Evolutionary conservation across 2,797 vertebrate genomes (phyloP).

Genomic region (Spea hammondii): DNA sequence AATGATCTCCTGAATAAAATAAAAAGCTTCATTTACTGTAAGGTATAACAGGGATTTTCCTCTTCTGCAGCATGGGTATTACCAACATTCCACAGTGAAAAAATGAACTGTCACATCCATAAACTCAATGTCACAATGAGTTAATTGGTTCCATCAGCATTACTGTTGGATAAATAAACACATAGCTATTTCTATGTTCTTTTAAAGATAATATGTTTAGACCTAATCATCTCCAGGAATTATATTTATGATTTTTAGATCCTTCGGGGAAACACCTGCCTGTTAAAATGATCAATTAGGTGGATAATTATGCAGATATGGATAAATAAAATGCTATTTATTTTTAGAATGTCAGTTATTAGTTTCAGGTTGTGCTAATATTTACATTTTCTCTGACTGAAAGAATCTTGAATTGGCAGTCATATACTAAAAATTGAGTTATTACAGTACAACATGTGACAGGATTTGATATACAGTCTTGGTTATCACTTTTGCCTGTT

Average conservation of each 20-base stretch:
- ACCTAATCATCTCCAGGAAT: conserved; percentile 5
- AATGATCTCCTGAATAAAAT: too few species aligned
- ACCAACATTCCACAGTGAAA: too few species aligned
- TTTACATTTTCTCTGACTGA: background rate
- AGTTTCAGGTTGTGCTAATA: background rate
- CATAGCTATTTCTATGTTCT: background rate
- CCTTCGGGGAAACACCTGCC: background rate
- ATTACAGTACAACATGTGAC: background rate
- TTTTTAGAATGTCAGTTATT: background rate
- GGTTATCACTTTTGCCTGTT: too few species aligned
- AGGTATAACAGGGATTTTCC: too few species aligned
- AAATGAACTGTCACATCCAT: too few species aligned
- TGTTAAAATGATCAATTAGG: conserved; percentile 3
- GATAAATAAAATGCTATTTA: conserved; percentile 3
- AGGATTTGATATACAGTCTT: too few species aligned
- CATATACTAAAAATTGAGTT: background rate
- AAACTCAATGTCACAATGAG: too few species aligned
- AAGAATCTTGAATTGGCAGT: background rate
- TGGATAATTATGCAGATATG: conserved; percentile 1
- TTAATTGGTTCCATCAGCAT: too few species aligned
- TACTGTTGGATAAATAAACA: background rate
- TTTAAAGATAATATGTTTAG: conserved; percentile 1
- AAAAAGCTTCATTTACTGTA: too few species aligned
- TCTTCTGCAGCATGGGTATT: too few species aligned
- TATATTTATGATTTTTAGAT: conserved; percentile 2